Base-by-base conservation (phyloP, 2,113 vertebrate species). In the Epinephelus moara region DNA sequence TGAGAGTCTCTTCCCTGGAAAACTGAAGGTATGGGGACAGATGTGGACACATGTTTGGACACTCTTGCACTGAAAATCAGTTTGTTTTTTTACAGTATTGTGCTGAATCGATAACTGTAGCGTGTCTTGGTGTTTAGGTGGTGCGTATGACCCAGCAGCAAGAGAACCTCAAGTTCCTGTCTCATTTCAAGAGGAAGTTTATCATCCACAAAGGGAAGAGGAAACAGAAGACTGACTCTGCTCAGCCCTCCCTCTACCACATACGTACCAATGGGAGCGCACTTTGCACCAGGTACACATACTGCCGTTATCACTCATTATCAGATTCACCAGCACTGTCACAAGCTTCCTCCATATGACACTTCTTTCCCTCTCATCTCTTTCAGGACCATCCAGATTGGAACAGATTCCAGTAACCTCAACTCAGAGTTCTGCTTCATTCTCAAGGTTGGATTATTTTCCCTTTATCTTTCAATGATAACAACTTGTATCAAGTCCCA, bases 111-210 rank as follows among this genome's bases (percentile, higher is more conserved):
- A 52, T 2, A 15, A 19, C 49, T 7, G 1, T 0, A 0, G 8
- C n/a, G 47, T 56, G 23, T 77, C 57, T 59, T 6, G 14, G 1
- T 18, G 14, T 61, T 8, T 77, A 99, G 98, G 98, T 99, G 49
- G 98, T 99, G 21, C 96, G 97, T 10, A 99, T 99, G 98, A 99
- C 98, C 0, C 98, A 99, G 94, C 98, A 99, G 94, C 98, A 99
- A 92, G 98, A 99, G 92, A 99, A 99, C 91, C 96, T 98, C 86
- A 99, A 99, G 94, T 99, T 99, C 92, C 93, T 99, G 70, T 99
- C 98, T 0, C 98, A 99, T 79, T 99, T 99, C 93, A 99, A 99
- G 95, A 97, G 98, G 81, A 99, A 97, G 92, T 99, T 99, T 82
- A 96, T 99, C 86, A 97, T 99, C 82, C 98, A 99, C 94, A 97